Evolutionary conservation across 1,140 invertebrate species (phyloP), one percentile per base, ranked within the genome.

Genomic region (Caenorhabditis inopinata): DNA sequence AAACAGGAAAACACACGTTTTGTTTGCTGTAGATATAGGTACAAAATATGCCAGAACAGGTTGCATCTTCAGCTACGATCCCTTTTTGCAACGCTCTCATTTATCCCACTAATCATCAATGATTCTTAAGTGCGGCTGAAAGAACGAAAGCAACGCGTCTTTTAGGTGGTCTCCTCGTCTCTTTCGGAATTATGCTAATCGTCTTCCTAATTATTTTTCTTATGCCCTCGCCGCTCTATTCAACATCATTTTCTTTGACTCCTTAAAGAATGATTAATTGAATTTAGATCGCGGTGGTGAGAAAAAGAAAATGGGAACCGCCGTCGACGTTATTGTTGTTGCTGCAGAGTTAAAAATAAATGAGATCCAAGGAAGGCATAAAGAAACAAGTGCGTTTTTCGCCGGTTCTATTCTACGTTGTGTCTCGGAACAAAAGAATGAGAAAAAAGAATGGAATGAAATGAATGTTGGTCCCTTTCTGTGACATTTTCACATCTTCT

Each of bases 161-260:
- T 11, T 42, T 68, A 68, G 58, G 29, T 68, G n/a, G 32, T 58
- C 27, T 29, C 27, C 23, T 58, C 23, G 16, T 58, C 12, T 58
- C 27, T 32, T 58, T 32, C 5, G 53, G 27, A 68, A 68, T 68
- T 68, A 68, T 68, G 58, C 58, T 68, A 68, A 68, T 68, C 25
- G 58, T 32, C 29, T 29, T 42, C n/a, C 27, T 38, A 68, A 29
- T 38, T 18, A 68, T 68, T 58, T 58, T 58, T 58, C 58, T 68
- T 42, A 18, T 68, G 58, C 58, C 32, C 51, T 58, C 53, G 27
- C 53, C 53, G 53, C 53, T 11, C 27, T 58, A 29, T 29, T 29
- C 14, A 16, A 21, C 53, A 58, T 68, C 58, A 42, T 68, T 68
- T 68, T 29, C 58, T 68, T 16, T 16, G 16, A n/a, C 16, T 53